Percentiles rank a stretch among this genome's conserved stretches.
These are phyloP conservation scores for Carollia perspicillata DNA, from an alignment of 2,113 vertebrate species.

Conservation along the genomic window DNA sequence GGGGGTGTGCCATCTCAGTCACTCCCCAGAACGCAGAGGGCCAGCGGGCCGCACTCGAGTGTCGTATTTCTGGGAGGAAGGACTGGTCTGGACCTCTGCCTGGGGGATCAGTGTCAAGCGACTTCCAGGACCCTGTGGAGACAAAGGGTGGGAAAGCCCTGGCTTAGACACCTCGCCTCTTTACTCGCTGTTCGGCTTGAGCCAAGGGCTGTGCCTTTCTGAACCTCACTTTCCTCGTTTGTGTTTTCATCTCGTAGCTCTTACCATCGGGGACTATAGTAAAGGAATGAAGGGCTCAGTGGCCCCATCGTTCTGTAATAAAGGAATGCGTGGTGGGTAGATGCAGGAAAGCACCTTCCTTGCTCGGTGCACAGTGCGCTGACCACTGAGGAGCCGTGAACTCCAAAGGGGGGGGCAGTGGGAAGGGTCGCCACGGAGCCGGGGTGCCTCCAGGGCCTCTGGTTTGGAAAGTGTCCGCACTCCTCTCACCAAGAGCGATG, in stretches of 20 bases:
- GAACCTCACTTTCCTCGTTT: neutral
- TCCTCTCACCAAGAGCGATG: neutral
- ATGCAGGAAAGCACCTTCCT: no score
- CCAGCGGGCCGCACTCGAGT: neutral
- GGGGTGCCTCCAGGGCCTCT: accelerated
- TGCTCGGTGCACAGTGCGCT: neutral
- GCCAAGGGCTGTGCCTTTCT: neutral
- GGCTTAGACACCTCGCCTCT: neutral
- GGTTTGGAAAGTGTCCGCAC: neutral
- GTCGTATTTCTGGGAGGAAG: neutral
- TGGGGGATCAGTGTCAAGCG: neutral
- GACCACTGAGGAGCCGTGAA: neutral
- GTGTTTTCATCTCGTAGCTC: neutral
- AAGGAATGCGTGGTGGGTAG: neutral
- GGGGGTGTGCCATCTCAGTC: neutral
- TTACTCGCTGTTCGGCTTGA: neutral
- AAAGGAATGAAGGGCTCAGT: neutral
- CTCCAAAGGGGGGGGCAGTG: neutral
- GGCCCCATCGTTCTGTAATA: neutral
- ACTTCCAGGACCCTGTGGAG: neutral
- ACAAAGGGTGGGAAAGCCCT: neutral
- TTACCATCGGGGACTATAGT: neutral
- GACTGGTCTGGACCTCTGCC: neutral
- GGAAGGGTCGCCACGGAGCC: neutral
- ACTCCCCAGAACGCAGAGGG: neutral